Evolutionary conservation across 37 sponge, comb jelly and placozoan genomes (phyloP).

Genomic region (Theonella swinhoei): DNA sequence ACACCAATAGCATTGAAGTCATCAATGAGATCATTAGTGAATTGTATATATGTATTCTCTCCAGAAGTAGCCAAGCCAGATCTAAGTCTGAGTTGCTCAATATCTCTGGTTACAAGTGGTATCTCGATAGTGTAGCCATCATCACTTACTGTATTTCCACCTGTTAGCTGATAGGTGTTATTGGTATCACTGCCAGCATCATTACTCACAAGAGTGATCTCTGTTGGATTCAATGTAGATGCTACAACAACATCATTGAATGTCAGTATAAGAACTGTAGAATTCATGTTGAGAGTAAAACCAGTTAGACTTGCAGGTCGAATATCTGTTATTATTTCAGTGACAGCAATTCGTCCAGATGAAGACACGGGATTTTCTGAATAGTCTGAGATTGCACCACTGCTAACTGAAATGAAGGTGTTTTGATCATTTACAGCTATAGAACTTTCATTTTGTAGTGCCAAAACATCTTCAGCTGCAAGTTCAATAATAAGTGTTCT

Average conservation of each 20-base stretch:
- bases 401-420: conserved; percentile 53
- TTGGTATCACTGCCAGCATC: conserved; percentile 28
- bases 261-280: conserved; percentile 63
- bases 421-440: conserved; percentile 58
- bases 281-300: conserved; percentile 87
- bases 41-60: conserved; percentile 75
- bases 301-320: conserved; percentile 58
- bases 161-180: conserved; percentile 67
- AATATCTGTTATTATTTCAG: conserved; percentile 26
- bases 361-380: conserved; percentile 51
- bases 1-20: conserved; percentile 72
- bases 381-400: conserved; percentile 70
- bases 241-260: conserved; percentile 83
- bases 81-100: conserved; percentile 71
- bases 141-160: conserved; percentile 64
- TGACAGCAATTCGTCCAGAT: neutral
- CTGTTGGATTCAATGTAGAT: conserved; percentile 48
- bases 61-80: conserved; percentile 68
- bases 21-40: conserved; percentile 41
- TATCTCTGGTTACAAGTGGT: conserved; percentile 58
- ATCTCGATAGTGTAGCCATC: conserved; percentile 74
- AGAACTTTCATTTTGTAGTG: conserved; percentile 55
- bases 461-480: conserved; percentile 68
- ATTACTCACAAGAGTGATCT: conserved; percentile 64
- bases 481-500: conserved; percentile 60